These are phyloP conservation scores for Armadillidium nasatum DNA, from an alignment of 1,140 invertebrate genomes.

Conservation along the genomic window DNA sequence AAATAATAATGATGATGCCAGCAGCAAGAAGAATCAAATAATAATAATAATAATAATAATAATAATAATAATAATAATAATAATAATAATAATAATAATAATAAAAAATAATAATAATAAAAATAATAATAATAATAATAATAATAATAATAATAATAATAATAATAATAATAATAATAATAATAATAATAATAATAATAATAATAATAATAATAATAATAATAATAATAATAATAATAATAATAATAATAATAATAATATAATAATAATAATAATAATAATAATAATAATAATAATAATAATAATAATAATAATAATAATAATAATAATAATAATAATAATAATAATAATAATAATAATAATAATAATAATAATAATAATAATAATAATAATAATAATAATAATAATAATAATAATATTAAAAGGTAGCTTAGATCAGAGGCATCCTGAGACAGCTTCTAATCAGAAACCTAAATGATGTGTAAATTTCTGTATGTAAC, in stretches of 20 bases:
- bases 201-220: constrained; percentile 5
- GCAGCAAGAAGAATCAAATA: too few relatives aligned
- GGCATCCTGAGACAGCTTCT: too few relatives aligned
- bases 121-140: neutral
- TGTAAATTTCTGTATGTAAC: too few relatives aligned
- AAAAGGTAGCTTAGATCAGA: neutral
- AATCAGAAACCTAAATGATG: too few relatives aligned
- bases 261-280: neutral
- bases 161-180: neutral
- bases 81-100: constrained; percentile 15
- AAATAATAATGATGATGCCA: neutral
- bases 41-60: constrained; percentile 15
- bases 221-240: constrained; percentile 12
- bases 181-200: constrained; percentile 12
- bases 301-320: neutral
- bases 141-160: too few relatives aligned
- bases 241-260: constrained; percentile 12
- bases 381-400: constrained; percentile 15
- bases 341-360: constrained; percentile 15
- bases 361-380: constrained; percentile 15
- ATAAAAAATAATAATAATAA: neutral
- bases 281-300: too few relatives aligned
- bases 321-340: constrained; percentile 15
- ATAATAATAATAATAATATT: constrained; percentile 9
- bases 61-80: constrained; percentile 12